Evolutionary conservation across 2,113 vertebrate genomes (phyloP).

Genomic region (Cromileptes altivelis): DNA sequence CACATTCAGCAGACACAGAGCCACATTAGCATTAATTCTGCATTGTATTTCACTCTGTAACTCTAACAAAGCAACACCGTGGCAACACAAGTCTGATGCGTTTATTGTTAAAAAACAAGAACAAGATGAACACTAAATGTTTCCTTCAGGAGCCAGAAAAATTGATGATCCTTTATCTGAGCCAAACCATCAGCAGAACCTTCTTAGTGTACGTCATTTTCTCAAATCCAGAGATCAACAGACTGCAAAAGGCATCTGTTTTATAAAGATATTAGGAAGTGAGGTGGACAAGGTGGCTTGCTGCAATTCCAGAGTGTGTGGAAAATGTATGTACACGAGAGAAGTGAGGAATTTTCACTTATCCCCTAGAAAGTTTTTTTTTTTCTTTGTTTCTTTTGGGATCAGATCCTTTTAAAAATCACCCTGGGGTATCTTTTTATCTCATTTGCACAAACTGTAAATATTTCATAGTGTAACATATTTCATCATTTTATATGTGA

Average conservation of each 20-base stretch:
- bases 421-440: constrained; percentile 1
- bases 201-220: neutral
- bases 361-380: constrained; percentile 1
- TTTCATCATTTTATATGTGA: constrained; percentile 30
- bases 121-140: neutral
- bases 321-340: neutral
- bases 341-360: neutral
- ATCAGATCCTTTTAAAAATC: neutral
- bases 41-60: too few relatives aligned
- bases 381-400: constrained; percentile 14
- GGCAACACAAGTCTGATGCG: too few relatives aligned
- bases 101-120: neutral
- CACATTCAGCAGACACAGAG: too few relatives aligned
- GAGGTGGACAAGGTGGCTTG: neutral
- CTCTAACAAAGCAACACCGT: too few relatives aligned
- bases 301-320: neutral
- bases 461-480: constrained; percentile 48
- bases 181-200: neutral
- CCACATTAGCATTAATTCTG: too few relatives aligned
- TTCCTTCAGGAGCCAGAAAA: neutral
- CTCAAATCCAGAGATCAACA: neutral
- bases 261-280: neutral
- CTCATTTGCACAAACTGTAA: constrained; percentile 39
- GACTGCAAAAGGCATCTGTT: neutral
- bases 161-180: neutral